Base-by-base conservation (phyloP, 2,888 invertebrate genomes). In the Saturnia pavonia region DNA sequence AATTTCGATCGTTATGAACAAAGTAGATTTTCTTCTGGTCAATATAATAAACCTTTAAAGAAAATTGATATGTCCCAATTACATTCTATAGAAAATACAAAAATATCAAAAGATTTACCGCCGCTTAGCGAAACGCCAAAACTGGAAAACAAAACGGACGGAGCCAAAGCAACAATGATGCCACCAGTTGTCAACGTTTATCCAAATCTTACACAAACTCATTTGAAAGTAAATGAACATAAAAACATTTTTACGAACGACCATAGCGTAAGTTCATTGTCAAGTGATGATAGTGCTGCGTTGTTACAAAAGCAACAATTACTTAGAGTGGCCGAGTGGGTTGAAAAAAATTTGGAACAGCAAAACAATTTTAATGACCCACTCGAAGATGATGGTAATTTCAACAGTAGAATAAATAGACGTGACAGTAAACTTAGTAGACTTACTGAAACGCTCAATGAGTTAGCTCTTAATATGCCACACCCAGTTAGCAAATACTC, bases 321-420 rank as follows among this genome's bases (percentile, higher is more conserved):
- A 74, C 95, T 95, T 27, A 92, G 96, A 77, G 97, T 97, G 16
- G 97, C 96, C 0, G 96, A 97, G 79, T 97, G 97, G 97, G 96
- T 97, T 27, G 96, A 96, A 84, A 95, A 95, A 77, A 96, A 95
- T 79, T 85, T 95, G 82, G 94, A 94, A 72, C 94, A 92, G 73
- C 94, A 93, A 73, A 94, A 92, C 70, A 94, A 86, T 76, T 88
- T 88, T 69, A 91, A 90, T 54, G 93, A 93, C 76, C 92, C 90
- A 1, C 74, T 91, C 40, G 93, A 92, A 69, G 92, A 94, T 22
- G 93, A 93, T 68, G 89, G 88, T 16, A 85, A 80, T 72, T 92
- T 91, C 73, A 83, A 78, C 25, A 90, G 85, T 71, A 86, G 88
- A 71, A 78, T 83, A 22, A 72, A 83, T 43, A 83, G 91, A 74